These are phyloP conservation scores for Ardeotis arabs DNA, from an alignment of 2,113 vertebrate genomes.

Conservation along the genomic window DNA sequence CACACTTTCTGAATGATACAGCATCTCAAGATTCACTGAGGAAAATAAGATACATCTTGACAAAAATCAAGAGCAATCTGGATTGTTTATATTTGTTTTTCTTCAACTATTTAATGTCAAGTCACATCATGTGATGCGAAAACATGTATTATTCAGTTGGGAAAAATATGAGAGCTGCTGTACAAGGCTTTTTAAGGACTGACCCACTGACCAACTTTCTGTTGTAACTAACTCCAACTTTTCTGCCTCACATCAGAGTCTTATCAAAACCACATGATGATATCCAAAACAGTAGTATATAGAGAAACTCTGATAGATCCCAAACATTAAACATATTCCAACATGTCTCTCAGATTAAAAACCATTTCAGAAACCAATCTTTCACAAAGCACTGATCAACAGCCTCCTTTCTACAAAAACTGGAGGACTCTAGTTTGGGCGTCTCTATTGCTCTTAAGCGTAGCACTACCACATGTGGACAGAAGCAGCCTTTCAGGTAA, in stretches of 20 bases:
- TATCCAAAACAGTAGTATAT: neutral
- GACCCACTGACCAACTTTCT: neutral
- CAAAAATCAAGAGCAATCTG: neutral
- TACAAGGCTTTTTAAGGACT: neutral
- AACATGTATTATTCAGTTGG: neutral
- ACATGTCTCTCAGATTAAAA: neutral
- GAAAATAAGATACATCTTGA: neutral
- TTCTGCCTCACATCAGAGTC: neutral
- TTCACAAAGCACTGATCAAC: neutral
- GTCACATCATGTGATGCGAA: rapidly evolving
- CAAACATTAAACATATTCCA: neutral
- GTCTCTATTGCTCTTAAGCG: neutral
- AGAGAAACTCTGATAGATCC: neutral
- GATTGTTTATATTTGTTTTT: neutral
- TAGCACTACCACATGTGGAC: neutral
- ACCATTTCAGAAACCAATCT: neutral
- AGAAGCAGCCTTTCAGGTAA: neutral
- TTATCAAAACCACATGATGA: neutral
- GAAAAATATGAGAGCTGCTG: neutral
- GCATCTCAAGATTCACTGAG: neutral
- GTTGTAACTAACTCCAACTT: neutral
- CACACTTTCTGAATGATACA: neutral
- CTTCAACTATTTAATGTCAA: neutral
- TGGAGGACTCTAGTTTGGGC: neutral
- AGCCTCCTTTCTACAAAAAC: neutral